These are phyloP conservation scores for Oryzias celebensis DNA, from an alignment of 2,113 vertebrate species.

Conservation along the genomic window DNA sequence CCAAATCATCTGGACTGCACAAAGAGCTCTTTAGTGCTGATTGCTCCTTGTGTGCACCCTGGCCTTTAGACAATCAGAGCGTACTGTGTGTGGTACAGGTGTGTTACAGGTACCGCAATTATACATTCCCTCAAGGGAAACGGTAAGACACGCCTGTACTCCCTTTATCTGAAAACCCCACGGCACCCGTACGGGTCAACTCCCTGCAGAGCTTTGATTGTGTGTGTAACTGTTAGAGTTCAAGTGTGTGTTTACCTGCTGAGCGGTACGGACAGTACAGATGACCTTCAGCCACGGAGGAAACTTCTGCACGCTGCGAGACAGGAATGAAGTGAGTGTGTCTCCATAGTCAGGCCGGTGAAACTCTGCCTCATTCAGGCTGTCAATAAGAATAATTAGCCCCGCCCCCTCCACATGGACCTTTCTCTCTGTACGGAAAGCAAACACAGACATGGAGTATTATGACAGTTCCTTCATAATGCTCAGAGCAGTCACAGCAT, in stretches of 20 bases:
- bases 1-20: too few relatives aligned
- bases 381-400: conserved; percentile 94
- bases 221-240: too few relatives aligned
- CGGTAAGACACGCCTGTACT: too few relatives aligned
- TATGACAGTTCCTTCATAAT: background rate
- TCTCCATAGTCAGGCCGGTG: conserved; percentile 98
- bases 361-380: conserved; percentile 98
- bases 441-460: background rate
- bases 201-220: too few relatives aligned
- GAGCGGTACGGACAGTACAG: conserved; percentile 91
- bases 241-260: conserved; percentile 82
- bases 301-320: conserved; percentile 90
- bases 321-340: conserved; percentile 94
- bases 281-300: conserved; percentile 96
- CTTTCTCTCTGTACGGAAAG: conserved; percentile 84
- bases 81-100: too few relatives aligned
- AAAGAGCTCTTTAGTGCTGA: too few relatives aligned
- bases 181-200: too few relatives aligned
- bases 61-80: too few relatives aligned
- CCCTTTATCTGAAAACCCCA: too few relatives aligned
- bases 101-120: too few relatives aligned
- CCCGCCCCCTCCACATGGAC: conserved; percentile 87
- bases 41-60: too few relatives aligned
- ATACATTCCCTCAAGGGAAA: too few relatives aligned
- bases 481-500: background rate